phyloP scores from a whole-genome alignment of 92 coral and sea anemone genomes.

The Plumapathes pennacea region DNA sequence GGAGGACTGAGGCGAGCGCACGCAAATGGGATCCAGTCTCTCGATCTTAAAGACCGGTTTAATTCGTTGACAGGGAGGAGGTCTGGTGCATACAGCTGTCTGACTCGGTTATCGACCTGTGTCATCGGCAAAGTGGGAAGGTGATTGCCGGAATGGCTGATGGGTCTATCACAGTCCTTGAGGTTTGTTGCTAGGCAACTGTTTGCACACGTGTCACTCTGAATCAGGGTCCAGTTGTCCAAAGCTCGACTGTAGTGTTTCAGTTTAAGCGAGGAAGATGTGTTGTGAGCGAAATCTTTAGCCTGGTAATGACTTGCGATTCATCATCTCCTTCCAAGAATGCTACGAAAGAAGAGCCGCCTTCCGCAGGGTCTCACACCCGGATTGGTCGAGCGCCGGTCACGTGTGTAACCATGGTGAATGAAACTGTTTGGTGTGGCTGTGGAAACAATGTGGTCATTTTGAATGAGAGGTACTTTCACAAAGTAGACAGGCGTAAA shows the following conservation, averaged over 20 bases:
- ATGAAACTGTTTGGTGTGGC: constrained; percentile 82
- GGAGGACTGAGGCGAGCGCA: no score
- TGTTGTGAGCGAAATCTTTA: no score
- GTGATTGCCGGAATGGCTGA: constrained; percentile 85
- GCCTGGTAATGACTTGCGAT: no score
- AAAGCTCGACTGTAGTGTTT: no score
- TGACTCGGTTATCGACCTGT: constrained; percentile 79
- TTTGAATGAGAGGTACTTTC: constrained; percentile 69
- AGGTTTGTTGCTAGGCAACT: constrained; percentile 25
- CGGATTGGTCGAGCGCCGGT: constrained; percentile 84
- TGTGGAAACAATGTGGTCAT: constrained; percentile 81
- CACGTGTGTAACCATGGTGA: constrained; percentile 74
- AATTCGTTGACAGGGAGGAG: constrained; percentile 52
- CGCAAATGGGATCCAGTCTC: no score
- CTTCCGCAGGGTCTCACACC: constrained; percentile 75
- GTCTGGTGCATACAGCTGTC: constrained; percentile 75
- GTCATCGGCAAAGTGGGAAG: constrained; percentile 63
- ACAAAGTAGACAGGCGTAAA: no score
- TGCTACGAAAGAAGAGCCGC: constrained; percentile 64
- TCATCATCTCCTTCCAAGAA: constrained; percentile 45
- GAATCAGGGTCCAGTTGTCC: neutral
- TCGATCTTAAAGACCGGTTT: no score
- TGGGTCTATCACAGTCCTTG: constrained; percentile 75
- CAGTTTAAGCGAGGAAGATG: no score
- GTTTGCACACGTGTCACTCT: neutral